Conservation (phyloP, 1,140 invertebrate species). For the Bilobella aurantiaca region DNA sequence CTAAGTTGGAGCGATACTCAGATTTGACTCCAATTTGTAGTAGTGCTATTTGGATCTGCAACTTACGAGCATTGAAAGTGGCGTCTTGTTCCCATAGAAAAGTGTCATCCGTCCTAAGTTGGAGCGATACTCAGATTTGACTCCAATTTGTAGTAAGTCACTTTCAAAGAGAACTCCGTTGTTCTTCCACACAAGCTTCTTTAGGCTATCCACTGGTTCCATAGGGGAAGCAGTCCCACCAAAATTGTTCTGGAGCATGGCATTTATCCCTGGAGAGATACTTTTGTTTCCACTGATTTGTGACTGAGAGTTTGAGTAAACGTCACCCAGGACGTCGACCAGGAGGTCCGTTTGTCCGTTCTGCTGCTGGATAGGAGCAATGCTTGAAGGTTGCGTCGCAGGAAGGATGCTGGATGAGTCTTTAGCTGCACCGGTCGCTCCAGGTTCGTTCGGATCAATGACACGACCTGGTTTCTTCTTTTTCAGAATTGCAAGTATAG, state of each 20-base stretch:
- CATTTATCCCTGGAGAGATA: constrained; percentile 39
- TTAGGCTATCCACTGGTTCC: constrained; percentile 63
- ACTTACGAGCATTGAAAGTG: constrained; percentile 58
- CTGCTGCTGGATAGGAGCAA: constrained; percentile 48
- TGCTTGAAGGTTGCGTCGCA: constrained; percentile 43
- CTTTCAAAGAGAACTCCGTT: constrained; percentile 98
- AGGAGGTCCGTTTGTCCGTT: constrained; percentile 58
- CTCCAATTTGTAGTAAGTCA: constrained; percentile 94
- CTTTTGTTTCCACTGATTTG: constrained; percentile 44
- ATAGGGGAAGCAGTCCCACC: constrained; percentile 44
- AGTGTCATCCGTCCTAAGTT: constrained; percentile 89
- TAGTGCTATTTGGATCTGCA: constrained; percentile 40
- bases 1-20: constrained; percentile 90
- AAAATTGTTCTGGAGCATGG: constrained; percentile 4
- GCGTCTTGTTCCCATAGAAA: constrained; percentile 98
- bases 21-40: constrained; percentile 98
- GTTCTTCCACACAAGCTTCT: constrained; percentile 77
- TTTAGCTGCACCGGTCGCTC: constrained; percentile 46
- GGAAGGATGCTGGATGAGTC: constrained; percentile 59
- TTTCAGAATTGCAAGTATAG: constrained; percentile 92
- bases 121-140: constrained; percentile 91
- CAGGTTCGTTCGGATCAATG: constrained; percentile 64
- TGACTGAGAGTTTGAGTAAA: constrained; percentile 46
- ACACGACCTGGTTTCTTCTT: constrained; percentile 92
- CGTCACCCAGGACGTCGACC: constrained; percentile 81